phyloP scores from a whole-genome alignment of 2,888 invertebrate species.

The Cheiracanthium punctorium region DNA sequence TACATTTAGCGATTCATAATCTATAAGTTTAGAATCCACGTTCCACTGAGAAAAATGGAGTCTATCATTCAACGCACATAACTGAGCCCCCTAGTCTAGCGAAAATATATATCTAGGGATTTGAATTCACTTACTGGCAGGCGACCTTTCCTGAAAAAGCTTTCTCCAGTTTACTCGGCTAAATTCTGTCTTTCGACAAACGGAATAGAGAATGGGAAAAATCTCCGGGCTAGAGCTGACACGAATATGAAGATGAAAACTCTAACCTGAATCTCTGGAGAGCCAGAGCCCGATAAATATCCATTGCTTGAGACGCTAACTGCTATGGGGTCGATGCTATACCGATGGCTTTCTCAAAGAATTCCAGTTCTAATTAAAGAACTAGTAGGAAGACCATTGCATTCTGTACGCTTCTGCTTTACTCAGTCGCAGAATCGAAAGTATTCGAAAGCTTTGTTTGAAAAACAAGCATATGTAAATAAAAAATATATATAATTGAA shows the following conservation, averaged over 20 bases:
- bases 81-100: background rate
- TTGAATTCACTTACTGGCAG: slow-evolving; percentile 11
- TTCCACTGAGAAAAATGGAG: background rate
- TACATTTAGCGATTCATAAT: slow-evolving; percentile 9
- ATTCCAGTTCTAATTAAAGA: slow-evolving; percentile 59
- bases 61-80: background rate
- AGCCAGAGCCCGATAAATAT: slow-evolving; percentile 63
- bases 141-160: background rate
- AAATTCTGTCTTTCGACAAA: background rate
- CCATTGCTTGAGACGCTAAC: slow-evolving; percentile 67
- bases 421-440: too few species aligned
- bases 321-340: slow-evolving; percentile 38
- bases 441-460: too few species aligned
- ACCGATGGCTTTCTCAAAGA: slow-evolving; percentile 34
- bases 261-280: slow-evolving; percentile 57
- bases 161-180: slow-evolving; percentile 3
- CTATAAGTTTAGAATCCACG: background rate
- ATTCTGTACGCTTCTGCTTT: too few species aligned
- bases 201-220: background rate
- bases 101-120: slow-evolving; percentile 8
- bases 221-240: background rate
- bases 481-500: too few species aligned
- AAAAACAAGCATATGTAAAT: too few species aligned
- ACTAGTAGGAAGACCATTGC: background rate
- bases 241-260: slow-evolving; percentile 64